phyloP scores from a whole-genome alignment of 2,797 vertebrate genomes.

The Tokudaia muenninki region DNA sequence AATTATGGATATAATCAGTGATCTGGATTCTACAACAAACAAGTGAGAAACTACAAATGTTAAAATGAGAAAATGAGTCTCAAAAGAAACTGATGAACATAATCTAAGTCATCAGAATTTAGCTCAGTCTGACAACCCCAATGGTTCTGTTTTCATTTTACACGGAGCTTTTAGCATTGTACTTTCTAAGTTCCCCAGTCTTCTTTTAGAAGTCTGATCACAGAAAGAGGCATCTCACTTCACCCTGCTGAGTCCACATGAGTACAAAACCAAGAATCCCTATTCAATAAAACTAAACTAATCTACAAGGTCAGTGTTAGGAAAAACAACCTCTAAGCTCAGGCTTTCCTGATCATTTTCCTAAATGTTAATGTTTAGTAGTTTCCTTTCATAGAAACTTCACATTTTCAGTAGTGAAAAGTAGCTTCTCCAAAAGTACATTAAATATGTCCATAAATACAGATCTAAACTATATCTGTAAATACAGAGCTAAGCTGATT shows the following conservation, averaged over 20 bases:
- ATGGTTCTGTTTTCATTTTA: not conserved
- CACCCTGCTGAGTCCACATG: not conserved
- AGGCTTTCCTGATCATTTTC: not conserved
- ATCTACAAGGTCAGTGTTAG: not conserved
- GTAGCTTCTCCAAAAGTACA: not conserved
- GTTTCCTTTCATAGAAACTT: not conserved
- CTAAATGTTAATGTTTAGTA: conserved; percentile 16
- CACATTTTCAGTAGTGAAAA: not conserved
- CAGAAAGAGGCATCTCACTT: not conserved
- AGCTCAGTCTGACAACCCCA: not conserved
- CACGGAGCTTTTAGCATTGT: not conserved
- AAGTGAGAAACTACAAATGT: not conserved
- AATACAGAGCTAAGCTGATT: not conserved
- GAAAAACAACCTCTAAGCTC: conserved; percentile 11
- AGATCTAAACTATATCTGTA: not conserved
- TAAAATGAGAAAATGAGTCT: not conserved
- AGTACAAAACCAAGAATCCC: not conserved
- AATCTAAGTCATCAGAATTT: conserved; percentile 43
- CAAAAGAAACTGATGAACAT: conserved; percentile 9
- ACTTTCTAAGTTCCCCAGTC: not conserved
- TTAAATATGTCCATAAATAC: not conserved
- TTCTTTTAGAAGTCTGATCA: not conserved
- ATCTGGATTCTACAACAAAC: not conserved
- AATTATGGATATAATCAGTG: not conserved
- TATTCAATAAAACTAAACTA: not conserved